Base-by-base conservation (phyloP, 1,140 invertebrate genomes). In the Aphidius gifuensis region DNA sequence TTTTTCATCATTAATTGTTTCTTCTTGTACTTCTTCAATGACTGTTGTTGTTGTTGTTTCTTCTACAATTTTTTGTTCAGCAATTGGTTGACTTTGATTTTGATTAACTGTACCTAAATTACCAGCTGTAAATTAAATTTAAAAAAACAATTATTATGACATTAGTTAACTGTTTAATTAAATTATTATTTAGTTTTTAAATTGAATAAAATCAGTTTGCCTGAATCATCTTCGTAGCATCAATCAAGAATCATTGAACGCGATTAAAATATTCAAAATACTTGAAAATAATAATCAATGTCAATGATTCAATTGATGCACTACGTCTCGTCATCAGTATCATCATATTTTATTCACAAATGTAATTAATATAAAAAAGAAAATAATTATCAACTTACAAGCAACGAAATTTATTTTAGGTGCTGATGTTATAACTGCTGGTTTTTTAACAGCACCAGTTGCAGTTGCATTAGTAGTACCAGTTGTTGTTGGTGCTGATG, bases 401-500 rank as follows among this genome's bases (percentile, higher is more conserved):
- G 92, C 91, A 74, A 96, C 90, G 85, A 96, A 96, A 67, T 91
- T 94, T 58, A 96, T 94, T 81, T 94, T 93, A 44, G 92, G 89
- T 68, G 91, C 86, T 58, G 88, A 86, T 55, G 85, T 86, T 62
- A 90, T 83, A 38, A 86, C 86, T 64, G 70, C 68, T 54, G 78
- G 77, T 69, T 81, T 81, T 67, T 79, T 77, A 57, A 77, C 79
- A 32, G 71, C 72, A 1, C 73, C 72, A 4, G 80, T 77, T 64
- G 83, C 83, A 0, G 80, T 74, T 51, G 78, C 79, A 4, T 92
- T 80, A 59, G 93, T 89, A 63, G 92, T 93, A 11, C 95, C 94
- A 79, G 96, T 94, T 40, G 92, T 90, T 38, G 93, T 93, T 6
- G 96, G 97, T 72, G 99, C 97, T 2, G 96, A 95, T 78, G 91